These are phyloP conservation scores for Alaudala cheleensis DNA, from an alignment of 2,113 vertebrate species.

Conservation along the genomic window DNA sequence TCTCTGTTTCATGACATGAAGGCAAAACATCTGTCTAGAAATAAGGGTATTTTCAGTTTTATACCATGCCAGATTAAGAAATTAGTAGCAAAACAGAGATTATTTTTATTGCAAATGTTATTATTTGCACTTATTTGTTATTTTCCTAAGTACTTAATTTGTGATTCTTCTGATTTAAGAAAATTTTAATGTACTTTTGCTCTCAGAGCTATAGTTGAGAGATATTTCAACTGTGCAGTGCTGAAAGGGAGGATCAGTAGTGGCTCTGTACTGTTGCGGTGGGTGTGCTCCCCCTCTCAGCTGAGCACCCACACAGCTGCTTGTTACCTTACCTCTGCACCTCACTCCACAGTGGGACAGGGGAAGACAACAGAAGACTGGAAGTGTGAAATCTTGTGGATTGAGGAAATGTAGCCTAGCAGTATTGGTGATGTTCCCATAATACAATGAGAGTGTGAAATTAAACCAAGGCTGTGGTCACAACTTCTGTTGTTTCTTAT, in stretches of 20 bases:
- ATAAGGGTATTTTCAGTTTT: not conserved
- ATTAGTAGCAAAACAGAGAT: not conserved
- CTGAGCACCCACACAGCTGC: accelerated
- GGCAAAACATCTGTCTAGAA: not conserved
- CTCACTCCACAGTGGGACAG: not conserved
- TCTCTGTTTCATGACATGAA: not conserved
- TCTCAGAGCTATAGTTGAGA: not conserved
- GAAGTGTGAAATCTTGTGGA: not conserved
- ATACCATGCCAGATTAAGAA: not conserved
- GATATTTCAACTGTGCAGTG: not conserved
- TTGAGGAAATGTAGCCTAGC: not conserved
- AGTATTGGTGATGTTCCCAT: not conserved
- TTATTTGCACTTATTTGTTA: not conserved
- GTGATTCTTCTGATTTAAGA: not conserved
- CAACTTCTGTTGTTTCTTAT: not conserved
- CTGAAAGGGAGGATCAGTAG: not conserved
- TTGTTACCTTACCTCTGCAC: not conserved
- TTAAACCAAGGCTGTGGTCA: not conserved
- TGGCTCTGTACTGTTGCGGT: not conserved
- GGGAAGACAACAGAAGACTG: not conserved
- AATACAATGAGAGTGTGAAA: not conserved
- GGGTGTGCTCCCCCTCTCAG: not conserved
- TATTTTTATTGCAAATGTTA: not conserved
- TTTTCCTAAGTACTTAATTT: not conserved
- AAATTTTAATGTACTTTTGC: not conserved